phyloP scores from a whole-genome alignment of 2,797 vertebrate species.

The Falco concolor region DNA sequence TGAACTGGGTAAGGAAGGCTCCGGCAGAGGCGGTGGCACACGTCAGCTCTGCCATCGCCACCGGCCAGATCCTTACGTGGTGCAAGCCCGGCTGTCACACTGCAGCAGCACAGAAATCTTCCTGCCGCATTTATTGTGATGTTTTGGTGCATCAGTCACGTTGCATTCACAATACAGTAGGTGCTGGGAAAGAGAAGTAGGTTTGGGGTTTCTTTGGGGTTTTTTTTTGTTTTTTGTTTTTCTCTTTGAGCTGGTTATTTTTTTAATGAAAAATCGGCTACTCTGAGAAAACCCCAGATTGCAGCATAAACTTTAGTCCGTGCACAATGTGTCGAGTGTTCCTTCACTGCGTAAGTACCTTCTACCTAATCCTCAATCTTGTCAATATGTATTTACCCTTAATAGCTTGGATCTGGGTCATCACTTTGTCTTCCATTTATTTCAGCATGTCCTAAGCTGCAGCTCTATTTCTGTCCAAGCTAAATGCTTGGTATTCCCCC shows the following conservation, averaged over 20 bases:
- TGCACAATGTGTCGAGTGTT: fast-evolving
- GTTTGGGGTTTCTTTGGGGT: no score
- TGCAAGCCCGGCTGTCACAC: neutral
- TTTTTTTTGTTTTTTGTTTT: neutral
- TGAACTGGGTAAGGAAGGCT: neutral
- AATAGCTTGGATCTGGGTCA: conserved; percentile 3
- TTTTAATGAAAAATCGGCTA: neutral
- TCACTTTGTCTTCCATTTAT: conserved; percentile 3
- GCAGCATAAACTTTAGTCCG: neutral
- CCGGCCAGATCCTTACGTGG: neutral
- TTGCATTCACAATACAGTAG: fast-evolving
- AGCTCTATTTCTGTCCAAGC: conserved; percentile 36
- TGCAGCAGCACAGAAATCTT: neutral
- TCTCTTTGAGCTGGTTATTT: neutral
- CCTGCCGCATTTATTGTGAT: fast-evolving
- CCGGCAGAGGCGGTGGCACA: neutral
- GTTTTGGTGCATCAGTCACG: fast-evolving
- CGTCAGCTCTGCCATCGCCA: neutral
- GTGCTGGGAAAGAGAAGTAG: neutral
- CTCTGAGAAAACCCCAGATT: neutral
- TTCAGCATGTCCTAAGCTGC: conserved; percentile 1
- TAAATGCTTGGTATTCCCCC: conserved; percentile 19
- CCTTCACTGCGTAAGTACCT: neutral
- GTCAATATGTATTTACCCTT: conserved; percentile 41
- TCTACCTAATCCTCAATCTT: conserved; percentile 20